These are phyloP conservation scores for Diadophis punctatus DNA, from an alignment of 2,113 vertebrate genomes.

Conservation along the genomic window DNA sequence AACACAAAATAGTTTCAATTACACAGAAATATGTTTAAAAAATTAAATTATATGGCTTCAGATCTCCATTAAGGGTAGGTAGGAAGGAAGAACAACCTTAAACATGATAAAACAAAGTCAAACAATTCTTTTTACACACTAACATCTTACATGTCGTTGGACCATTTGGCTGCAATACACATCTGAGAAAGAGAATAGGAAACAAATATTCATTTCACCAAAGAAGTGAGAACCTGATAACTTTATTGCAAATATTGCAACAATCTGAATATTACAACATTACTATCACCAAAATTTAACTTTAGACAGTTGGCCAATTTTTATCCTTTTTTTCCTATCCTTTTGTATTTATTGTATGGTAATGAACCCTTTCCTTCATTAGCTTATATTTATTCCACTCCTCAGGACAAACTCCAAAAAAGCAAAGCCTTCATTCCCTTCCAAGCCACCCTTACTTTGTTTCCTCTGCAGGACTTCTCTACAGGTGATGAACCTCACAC, in stretches of 20 bases:
- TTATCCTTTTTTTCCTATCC: neutral
- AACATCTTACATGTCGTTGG: too few relatives aligned
- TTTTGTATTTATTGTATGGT: neutral
- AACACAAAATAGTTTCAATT: neutral
- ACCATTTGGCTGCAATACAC: neutral
- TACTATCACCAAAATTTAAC: too few relatives aligned
- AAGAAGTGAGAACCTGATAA: neutral
- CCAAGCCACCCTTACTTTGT: slow-evolving; percentile 49
- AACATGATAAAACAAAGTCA: neutral
- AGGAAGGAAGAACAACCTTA: neutral
- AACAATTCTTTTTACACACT: too few relatives aligned
- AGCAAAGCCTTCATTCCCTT: neutral
- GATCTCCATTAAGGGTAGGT: neutral
- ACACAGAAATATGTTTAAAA: neutral
- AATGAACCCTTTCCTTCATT: neutral
- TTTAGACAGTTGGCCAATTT: neutral
- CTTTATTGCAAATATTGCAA: too few relatives aligned
- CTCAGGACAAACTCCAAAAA: neutral
- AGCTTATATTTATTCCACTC: neutral
- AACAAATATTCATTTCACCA: neutral
- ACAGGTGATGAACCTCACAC: slow-evolving; percentile 4
- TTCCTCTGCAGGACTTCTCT: slow-evolving; percentile 21
- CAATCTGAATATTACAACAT: neutral
- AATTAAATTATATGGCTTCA: neutral
- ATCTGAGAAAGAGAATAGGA: neutral